A percentile compares a stretch with the other conserved stretches of the same genome.
Conservation (phyloP, 2,113 vertebrate species). For the Sminthopsis crassicaudata region DNA sequence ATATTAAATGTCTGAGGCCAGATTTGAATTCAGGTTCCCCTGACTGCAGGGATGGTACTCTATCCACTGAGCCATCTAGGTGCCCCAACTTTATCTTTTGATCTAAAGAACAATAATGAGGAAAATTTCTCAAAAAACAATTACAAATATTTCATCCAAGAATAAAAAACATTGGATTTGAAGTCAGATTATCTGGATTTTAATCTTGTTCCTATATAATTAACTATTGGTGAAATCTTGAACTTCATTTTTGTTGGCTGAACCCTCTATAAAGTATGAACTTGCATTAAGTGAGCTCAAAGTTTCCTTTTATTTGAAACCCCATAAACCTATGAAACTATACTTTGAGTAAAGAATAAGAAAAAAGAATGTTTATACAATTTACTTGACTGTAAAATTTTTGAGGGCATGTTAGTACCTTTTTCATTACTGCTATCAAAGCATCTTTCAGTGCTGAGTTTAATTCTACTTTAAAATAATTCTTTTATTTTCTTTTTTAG, state of each 20-base stretch:
- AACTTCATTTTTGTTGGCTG: neutral
- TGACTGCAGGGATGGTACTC: too few relatives aligned
- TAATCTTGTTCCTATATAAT: neutral
- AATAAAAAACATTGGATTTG: neutral
- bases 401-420: neutral
- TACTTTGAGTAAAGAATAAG: neutral
- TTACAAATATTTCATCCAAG: neutral
- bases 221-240: neutral
- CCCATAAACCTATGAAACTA: neutral
- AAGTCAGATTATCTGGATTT: neutral
- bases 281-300: neutral
- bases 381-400: neutral
- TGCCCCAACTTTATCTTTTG: neutral
- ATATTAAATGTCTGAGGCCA: too few relatives aligned
- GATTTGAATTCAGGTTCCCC: too few relatives aligned
- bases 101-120: neutral
- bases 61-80: too few relatives aligned
- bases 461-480: neutral
- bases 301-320: neutral
- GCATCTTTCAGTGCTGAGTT: neutral
- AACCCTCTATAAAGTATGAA: neutral
- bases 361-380: neutral
- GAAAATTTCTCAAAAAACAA: neutral
- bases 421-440: neutral
- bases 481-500: neutral